phyloP scores from a whole-genome alignment of 2,797 vertebrate genomes.

The Microchirus variegatus region DNA sequence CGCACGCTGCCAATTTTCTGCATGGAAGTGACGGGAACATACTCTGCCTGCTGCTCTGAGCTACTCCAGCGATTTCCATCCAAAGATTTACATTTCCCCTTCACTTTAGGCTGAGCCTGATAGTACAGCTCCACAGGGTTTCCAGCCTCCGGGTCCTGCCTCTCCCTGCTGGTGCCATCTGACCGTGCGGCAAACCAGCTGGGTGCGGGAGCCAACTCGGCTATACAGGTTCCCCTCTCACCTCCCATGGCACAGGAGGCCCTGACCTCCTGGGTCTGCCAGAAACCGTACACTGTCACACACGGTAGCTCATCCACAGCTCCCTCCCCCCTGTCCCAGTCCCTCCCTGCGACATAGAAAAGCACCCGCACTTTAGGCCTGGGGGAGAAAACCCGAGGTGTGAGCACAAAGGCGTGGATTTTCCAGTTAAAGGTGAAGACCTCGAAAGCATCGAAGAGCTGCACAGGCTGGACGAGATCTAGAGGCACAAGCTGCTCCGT shows the following conservation, averaged over 20 bases:
- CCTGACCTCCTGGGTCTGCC: conserved; percentile 90
- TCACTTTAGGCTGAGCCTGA: conserved; percentile 73
- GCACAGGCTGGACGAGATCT: conserved; percentile 83
- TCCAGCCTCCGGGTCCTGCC: conserved; percentile 77
- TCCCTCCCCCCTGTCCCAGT: conserved; percentile 82
- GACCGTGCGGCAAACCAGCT: conserved; percentile 86
- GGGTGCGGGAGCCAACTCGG: conserved; percentile 81
- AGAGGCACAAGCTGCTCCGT: conserved; percentile 81
- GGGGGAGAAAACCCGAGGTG: conserved; percentile 82
- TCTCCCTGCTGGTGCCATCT: conserved; percentile 84
- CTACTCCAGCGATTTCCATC: conserved; percentile 65
- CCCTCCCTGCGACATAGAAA: conserved; percentile 88
- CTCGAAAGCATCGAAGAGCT: conserved; percentile 78
- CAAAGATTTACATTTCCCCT: conserved; percentile 76
- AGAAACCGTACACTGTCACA: conserved; percentile 90
- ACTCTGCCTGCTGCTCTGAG: conserved; percentile 77
- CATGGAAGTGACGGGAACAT: conserved; percentile 84
- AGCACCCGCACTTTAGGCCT: conserved; percentile 89
- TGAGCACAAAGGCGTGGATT: conserved; percentile 86
- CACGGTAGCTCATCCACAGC: conserved; percentile 84
- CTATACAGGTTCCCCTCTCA: conserved; percentile 88
- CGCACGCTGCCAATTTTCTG: conserved; percentile 91
- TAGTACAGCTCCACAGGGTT: conserved; percentile 93
- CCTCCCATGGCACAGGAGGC: conserved; percentile 84
- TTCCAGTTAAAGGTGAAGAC: conserved; percentile 89